Evolutionary conservation across 1,140 invertebrate genomes (phyloP).

Genomic region (Apis florea): DNA sequence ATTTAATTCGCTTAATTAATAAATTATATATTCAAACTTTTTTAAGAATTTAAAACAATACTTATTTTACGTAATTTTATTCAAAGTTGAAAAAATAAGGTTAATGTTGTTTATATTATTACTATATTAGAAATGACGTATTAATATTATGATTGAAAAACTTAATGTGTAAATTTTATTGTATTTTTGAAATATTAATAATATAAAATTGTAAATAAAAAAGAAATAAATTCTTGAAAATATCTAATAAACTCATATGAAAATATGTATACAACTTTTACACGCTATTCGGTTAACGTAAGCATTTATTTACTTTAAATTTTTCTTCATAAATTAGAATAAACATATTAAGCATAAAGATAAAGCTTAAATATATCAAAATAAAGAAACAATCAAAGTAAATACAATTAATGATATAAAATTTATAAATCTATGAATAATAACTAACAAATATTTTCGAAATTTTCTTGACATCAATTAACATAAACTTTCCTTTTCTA

Average conservation of each 20-base stretch:
- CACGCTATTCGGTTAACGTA: not conserved
- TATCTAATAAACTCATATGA: not conserved
- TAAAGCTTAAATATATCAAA: not conserved
- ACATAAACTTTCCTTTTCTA: slow-evolving; percentile 45
- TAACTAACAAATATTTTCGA: slow-evolving; percentile 37
- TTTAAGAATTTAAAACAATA: not conserved
- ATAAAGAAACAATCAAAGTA: not conserved
- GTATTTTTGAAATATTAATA: not conserved
- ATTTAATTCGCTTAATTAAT: not conserved
- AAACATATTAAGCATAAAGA: not conserved
- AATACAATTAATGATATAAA: not conserved
- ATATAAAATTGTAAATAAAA: not conserved
- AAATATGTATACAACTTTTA: not conserved
- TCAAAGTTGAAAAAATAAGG: not conserved
- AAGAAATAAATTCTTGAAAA: not conserved
- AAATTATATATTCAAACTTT: not conserved
- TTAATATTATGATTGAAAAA: not conserved
- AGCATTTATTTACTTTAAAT: slow-evolving; percentile 15
- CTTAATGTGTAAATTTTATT: not conserved
- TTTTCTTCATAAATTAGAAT: not conserved
- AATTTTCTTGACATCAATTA: slow-evolving; percentile 48
- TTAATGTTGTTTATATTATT: slow-evolving; percentile 40
- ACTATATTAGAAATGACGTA: not conserved
- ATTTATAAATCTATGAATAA: slow-evolving; percentile 17
- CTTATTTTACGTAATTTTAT: not conserved